Evolutionary conservation across 2,113 vertebrate species (phyloP).

Genomic region (Engystomops pustulosus): DNA sequence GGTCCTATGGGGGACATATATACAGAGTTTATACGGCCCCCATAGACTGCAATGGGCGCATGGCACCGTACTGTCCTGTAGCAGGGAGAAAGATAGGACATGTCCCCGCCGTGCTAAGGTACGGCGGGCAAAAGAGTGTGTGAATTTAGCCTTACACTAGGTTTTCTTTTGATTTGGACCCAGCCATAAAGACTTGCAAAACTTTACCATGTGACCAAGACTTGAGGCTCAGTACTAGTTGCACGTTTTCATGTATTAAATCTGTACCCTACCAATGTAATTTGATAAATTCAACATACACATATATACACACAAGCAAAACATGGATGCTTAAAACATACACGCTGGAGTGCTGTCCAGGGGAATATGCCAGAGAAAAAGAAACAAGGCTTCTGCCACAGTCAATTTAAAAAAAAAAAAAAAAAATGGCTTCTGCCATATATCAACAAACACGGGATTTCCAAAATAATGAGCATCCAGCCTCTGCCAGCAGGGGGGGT

Average conservation of each 20-base stretch:
- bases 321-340: background rate
- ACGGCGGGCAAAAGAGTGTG: no score
- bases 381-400: background rate
- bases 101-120: no score
- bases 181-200: background rate
- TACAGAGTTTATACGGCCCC: no score
- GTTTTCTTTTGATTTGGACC: no score
- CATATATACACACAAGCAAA: background rate
- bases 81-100: no score
- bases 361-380: background rate
- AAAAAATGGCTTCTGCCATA: background rate
- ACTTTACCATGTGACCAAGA: background rate
- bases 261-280: background rate
- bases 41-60: no score
- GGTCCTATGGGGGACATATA: no score
- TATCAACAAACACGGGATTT: background rate
- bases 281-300: background rate
- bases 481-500: constrained; percentile 22
- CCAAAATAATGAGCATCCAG: background rate
- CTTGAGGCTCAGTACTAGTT: no score
- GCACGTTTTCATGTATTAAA: background rate
- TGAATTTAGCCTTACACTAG: no score
- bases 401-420: no score
- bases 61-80: no score
- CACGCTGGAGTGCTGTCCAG: constrained; percentile 8